Conservation (phyloP, 2,113 vertebrate genomes). For the Nesogale talazaci region DNA sequence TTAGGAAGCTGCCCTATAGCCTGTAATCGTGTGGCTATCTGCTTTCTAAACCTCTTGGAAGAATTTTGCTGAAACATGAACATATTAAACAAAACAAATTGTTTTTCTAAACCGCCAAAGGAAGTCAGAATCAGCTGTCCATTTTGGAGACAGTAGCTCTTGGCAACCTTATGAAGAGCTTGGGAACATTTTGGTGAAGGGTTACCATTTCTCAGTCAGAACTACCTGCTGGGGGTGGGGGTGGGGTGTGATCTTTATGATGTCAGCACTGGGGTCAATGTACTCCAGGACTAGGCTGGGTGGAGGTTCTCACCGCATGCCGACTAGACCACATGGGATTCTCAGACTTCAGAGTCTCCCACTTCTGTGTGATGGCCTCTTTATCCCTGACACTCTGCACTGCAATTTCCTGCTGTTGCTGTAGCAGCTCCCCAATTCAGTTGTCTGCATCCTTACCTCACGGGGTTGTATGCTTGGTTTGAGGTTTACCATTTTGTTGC, state of each 20-base stretch:
- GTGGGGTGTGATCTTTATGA: no score
- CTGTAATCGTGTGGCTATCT: no score
- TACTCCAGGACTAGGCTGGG: not conserved
- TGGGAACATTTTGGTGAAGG: no score
- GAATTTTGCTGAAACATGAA: no score
- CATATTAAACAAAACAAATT: no score
- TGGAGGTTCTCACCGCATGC: not conserved
- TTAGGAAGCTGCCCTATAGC: no score
- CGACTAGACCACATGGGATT: not conserved
- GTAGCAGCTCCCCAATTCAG: not conserved
- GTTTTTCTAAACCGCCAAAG: no score
- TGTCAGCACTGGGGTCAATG: not conserved
- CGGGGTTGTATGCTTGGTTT: not conserved
- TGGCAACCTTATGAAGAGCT: no score
- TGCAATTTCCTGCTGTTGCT: not conserved
- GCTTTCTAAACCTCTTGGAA: no score
- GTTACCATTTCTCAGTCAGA: not conserved
- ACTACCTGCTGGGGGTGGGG: no score
- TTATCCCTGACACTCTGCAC: not conserved
- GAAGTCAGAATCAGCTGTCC: no score
- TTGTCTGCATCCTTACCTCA: not conserved
- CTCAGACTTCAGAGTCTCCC: not conserved
- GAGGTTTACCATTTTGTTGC: not conserved
- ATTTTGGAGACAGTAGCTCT: no score
- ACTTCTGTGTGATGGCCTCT: not conserved